A percentile compares a stretch with the other conserved stretches of the same genome.
Conservation (phyloP, 2,113 vertebrate species). For the Amia ocellicauda region DNA sequence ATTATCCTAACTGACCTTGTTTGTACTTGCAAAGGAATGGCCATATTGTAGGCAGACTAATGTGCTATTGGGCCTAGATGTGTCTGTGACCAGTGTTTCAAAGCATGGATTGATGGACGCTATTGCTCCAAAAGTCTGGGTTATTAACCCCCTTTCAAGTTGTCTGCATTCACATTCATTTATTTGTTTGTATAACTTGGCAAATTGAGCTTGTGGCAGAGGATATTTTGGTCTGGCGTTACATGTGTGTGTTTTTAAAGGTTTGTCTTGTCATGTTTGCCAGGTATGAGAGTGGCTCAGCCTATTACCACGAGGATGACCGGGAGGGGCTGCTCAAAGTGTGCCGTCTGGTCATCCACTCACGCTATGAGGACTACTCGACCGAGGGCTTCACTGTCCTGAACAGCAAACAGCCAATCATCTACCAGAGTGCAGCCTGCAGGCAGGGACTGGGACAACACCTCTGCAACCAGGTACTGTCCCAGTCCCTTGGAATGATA, state of each 20-base stretch:
- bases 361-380: constrained; percentile 83
- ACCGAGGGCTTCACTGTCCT: constrained; percentile 81
- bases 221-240: too few species aligned
- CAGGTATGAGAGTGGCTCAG: constrained; percentile 94
- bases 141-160: too few species aligned
- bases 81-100: too few species aligned
- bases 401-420: constrained; percentile 74
- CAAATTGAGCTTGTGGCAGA: too few species aligned
- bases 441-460: constrained; percentile 86
- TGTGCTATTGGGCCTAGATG: too few species aligned
- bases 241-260: neutral
- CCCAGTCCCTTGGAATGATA: neutral
- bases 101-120: too few species aligned
- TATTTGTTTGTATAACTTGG: too few species aligned
- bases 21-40: too few species aligned
- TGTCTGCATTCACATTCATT: too few species aligned
- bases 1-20: neutral
- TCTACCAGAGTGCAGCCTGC: constrained; percentile 88
- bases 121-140: too few species aligned
- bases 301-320: constrained; percentile 92
- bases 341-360: constrained; percentile 85
- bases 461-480: constrained; percentile 86
- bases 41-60: too few species aligned
- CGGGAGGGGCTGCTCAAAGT: constrained; percentile 87
- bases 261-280: constrained; percentile 18